A percentile compares a stretch with the other conserved stretches of the same genome.
Conservation (phyloP, 2,113 vertebrate genomes). For the Clupea harengus region DNA sequence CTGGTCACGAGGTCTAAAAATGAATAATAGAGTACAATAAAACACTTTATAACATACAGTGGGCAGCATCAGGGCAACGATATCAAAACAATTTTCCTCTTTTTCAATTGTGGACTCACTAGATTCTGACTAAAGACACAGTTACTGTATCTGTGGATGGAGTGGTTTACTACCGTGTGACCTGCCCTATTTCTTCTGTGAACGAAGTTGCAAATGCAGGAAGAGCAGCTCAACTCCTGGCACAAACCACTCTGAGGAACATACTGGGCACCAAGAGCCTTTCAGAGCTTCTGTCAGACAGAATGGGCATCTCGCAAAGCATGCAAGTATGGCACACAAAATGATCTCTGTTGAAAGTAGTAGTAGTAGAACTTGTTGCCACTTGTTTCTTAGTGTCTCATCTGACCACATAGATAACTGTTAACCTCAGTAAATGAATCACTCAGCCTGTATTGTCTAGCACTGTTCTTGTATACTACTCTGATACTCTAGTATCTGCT, state of each 20-base stretch:
- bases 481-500: too few relatives aligned
- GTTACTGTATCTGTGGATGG: constrained; percentile 82
- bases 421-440: too few relatives aligned
- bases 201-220: constrained; percentile 74
- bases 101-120: not conserved
- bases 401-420: too few relatives aligned
- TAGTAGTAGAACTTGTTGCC: too few relatives aligned
- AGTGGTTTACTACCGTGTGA: constrained; percentile 79
- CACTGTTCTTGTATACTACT: too few relatives aligned
- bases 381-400: too few relatives aligned
- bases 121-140: constrained; percentile 84
- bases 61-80: too few relatives aligned
- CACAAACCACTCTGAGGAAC: constrained; percentile 83
- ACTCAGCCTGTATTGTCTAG: too few relatives aligned
- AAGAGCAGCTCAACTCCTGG: constrained; percentile 78
- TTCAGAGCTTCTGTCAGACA: constrained; percentile 76
- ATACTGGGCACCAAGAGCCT: constrained; percentile 81
- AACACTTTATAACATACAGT: too few relatives aligned
- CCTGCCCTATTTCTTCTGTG: constrained; percentile 78
- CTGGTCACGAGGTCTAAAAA: not conserved
- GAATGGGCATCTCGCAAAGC: constrained; percentile 77
- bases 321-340: constrained; percentile 71
- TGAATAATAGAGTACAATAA: too few relatives aligned
- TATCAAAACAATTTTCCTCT: too few relatives aligned
- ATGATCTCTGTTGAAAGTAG: too few relatives aligned